A percentile compares a stretch with the other conserved stretches of the same genome.
phyloP scores from a whole-genome alignment of 2,113 vertebrate species.

The Etia nguti region DNA sequence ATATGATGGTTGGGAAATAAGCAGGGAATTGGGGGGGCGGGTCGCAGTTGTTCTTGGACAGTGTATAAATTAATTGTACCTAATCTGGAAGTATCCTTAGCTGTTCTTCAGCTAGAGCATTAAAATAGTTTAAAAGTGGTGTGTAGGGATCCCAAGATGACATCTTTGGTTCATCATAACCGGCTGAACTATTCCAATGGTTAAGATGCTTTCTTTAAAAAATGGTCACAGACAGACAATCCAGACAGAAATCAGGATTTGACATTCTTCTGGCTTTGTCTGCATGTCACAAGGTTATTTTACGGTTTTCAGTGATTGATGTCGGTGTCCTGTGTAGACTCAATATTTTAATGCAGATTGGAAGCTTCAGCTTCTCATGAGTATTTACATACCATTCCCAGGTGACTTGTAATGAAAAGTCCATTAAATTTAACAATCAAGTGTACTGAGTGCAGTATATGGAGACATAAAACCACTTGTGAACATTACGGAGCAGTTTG shows the following conservation, averaged over 20 bases:
- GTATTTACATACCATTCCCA: constrained; percentile 51
- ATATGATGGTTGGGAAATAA: neutral
- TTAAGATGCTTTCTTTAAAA: constrained; percentile 17
- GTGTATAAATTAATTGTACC: neutral
- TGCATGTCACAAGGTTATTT: constrained; percentile 23
- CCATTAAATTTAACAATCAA: constrained; percentile 69
- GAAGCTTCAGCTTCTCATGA: constrained; percentile 21
- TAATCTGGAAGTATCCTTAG: neutral
- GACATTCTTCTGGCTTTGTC: constrained; percentile 36
- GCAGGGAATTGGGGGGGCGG: neutral
- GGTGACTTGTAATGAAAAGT: constrained; percentile 53
- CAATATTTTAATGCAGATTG: constrained; percentile 44
- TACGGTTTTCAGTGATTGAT: constrained; percentile 45
- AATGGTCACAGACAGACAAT: constrained; percentile 7
- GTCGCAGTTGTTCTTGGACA: neutral
- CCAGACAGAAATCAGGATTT: constrained; percentile 33
- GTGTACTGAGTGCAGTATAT: constrained; percentile 61
- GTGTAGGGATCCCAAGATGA: constrained; percentile 26
- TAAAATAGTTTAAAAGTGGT: constrained; percentile 15
- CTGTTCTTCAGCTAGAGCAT: constrained; percentile 1
- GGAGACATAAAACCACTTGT: constrained; percentile 58
- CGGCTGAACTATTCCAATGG: constrained; percentile 20
- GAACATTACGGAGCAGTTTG: neutral
- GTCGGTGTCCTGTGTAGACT: constrained; percentile 15
- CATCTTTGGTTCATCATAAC: constrained; percentile 25